Percentiles rank a stretch among this genome's conserved stretches.
Conservation (phyloP, 2,113 vertebrate genomes). For the Antennarius striatus region DNA sequence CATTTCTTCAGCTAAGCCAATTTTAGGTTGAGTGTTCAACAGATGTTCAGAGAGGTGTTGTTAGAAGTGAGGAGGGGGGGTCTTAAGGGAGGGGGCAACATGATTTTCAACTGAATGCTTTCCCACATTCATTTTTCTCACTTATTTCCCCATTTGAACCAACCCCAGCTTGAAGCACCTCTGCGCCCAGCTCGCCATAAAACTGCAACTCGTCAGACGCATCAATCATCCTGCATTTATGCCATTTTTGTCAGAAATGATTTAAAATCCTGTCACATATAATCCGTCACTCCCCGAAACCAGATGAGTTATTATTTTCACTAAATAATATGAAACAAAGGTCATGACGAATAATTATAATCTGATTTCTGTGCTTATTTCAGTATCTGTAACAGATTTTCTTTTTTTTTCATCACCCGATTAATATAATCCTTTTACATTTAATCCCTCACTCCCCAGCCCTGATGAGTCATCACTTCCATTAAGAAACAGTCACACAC, state of each 20-base stretch:
- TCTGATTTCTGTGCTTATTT: constrained; percentile 41
- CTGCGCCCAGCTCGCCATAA: too few species aligned
- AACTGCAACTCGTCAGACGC: too few species aligned
- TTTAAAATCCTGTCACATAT: constrained; percentile 22
- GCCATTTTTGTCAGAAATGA: constrained; percentile 10
- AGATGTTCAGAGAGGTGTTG: too few species aligned
- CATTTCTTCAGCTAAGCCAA: too few species aligned
- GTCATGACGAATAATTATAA: constrained; percentile 33
- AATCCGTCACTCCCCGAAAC: not conserved
- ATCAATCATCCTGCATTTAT: not conserved
- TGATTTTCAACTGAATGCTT: too few species aligned
- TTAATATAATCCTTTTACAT: constrained; percentile 51
- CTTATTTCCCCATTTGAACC: too few species aligned
- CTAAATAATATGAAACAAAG: constrained; percentile 38
- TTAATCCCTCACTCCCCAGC: constrained; percentile 34
- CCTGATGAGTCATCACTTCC: constrained; percentile 56
- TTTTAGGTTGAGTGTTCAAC: too few species aligned
- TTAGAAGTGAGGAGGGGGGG: too few species aligned
- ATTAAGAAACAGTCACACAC: constrained; percentile 63
- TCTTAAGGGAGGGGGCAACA: too few species aligned
- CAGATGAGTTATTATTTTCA: constrained; percentile 27
- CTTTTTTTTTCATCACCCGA: constrained; percentile 10
- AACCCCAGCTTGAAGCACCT: too few species aligned
- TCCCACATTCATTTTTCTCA: too few species aligned
- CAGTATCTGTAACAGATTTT: constrained; percentile 42